Percentiles rank a stretch among this genome's conserved stretches.
phyloP scores from a whole-genome alignment of 2,888 invertebrate genomes.

The Pollenia labialis region DNA sequence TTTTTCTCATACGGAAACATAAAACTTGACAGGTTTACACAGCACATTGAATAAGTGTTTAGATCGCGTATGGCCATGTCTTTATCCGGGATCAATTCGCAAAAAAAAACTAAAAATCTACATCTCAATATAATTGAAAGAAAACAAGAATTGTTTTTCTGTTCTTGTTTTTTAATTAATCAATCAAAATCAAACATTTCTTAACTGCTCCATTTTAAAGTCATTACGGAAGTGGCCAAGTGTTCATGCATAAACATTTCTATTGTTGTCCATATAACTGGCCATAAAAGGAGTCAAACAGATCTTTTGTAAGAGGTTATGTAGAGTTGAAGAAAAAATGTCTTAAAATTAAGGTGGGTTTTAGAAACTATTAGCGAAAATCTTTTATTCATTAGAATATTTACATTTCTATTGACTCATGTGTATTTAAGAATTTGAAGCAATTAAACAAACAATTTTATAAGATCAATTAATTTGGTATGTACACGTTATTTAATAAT shows the following conservation, averaged over 20 bases:
- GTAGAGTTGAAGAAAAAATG: neutral
- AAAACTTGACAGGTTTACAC: constrained; percentile 44
- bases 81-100: constrained; percentile 49
- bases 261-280: neutral
- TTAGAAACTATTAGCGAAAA: neutral
- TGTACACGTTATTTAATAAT: neutral
- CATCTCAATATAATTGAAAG: constrained; percentile 16
- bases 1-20: constrained; percentile 45
- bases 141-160: constrained; percentile 1
- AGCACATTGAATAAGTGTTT: neutral
- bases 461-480: neutral
- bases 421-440: neutral
- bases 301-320: constrained; percentile 1
- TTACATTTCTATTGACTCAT: neutral
- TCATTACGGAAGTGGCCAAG: constrained; percentile 20
- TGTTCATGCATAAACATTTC: constrained; percentile 43
- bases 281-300: neutral
- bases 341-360: constrained; percentile 14
- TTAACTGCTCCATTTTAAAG: constrained; percentile 25
- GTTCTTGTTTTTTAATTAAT: constrained; percentile 22
- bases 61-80: neutral
- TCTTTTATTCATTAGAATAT: constrained; percentile 6
- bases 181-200: constrained; percentile 24
- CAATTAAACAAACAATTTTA: neutral
- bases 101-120: constrained; percentile 7